Base-by-base conservation (phyloP, 1,140 invertebrate species). In the Teleogryllus occipitalis region DNA sequence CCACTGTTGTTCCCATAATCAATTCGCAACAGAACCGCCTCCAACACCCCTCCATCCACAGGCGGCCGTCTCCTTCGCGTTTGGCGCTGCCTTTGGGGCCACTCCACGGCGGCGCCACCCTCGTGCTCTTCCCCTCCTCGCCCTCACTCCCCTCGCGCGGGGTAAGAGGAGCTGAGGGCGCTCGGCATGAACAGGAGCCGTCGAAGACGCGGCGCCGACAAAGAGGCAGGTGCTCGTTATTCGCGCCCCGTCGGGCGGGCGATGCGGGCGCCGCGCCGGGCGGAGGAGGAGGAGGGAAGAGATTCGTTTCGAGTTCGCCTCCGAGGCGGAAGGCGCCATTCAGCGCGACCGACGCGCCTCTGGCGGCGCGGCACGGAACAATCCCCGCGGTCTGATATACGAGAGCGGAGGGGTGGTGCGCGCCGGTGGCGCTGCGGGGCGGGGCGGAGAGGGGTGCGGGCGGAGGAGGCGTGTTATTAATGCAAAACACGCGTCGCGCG, bases 161-260 rank as follows among this genome's bases (percentile, higher is more conserved):
- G 54, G 54, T 18, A 65, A 65, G 18, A 65, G 18, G 54, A 65
- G 18, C 10, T 54, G 54, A 65, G 18, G 18, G 54, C 10, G 54
- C 10, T 65, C 10, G 18, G 54, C 54, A 65, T 18, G 18, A 65
- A 65, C n/a, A 65, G 54, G 27, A 39, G 27, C 27, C n/a, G 27
- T 39, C 27, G 27, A 39, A 39, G 54, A 65, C 18, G 54, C 54
- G 2, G 54, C 54, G 54, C 2, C 54, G 54, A 7, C 54, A 7
- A 65, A 65, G 54, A 65, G 54, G 54, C 54, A 65, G 54, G 54
- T 65, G 54, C 54, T 65, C 54, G 54, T 65, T 65, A 65, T 65
- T 65, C 54, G 54, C 54, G 54, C 54, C 54, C 18, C 54, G 54
- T 1, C 7, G 27, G 18, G 54, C 7, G 18, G 7, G 10, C 54